Evolutionary conservation across 2,797 vertebrate genomes (phyloP).

Genomic region (Erethizon dorsatum): DNA sequence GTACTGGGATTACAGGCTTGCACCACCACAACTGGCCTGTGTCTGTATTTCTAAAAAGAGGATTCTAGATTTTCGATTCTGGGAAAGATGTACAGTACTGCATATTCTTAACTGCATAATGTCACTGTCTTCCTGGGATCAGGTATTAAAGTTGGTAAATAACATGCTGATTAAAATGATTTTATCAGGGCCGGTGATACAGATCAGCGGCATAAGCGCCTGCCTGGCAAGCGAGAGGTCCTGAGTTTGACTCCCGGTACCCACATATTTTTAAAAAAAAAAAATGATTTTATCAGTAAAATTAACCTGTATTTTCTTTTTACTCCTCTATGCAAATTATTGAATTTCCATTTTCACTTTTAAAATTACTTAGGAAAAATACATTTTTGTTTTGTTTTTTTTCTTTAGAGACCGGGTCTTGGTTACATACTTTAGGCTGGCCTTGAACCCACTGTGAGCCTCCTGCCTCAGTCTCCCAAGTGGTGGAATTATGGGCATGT

Average conservation of each 20-base stretch:
- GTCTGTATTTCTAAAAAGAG: background rate
- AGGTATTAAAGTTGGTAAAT: slow-evolving; percentile 27
- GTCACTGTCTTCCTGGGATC: background rate
- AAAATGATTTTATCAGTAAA: slow-evolving; percentile 3
- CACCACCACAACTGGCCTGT: background rate
- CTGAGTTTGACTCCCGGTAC: no score
- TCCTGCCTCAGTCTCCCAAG: background rate
- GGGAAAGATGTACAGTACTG: background rate
- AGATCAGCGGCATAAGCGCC: no score
- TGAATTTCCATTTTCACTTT: slow-evolving; percentile 28
- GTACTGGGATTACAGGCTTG: background rate
- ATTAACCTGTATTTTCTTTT: background rate
- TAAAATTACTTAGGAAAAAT: slow-evolving; percentile 22
- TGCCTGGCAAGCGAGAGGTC: no score
- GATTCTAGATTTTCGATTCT: background rate
- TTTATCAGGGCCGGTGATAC: background rate
- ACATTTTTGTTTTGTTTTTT: background rate
- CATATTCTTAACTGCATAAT: background rate
- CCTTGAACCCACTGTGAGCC: background rate
- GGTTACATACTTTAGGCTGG: background rate
- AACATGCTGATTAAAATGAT: slow-evolving; percentile 26
- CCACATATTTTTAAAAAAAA: no score
- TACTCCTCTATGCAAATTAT: background rate
- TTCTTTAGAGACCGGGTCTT: background rate
- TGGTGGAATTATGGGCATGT: background rate